Conservation (phyloP, 2,888 invertebrate species). For the Graphium colonna region DNA sequence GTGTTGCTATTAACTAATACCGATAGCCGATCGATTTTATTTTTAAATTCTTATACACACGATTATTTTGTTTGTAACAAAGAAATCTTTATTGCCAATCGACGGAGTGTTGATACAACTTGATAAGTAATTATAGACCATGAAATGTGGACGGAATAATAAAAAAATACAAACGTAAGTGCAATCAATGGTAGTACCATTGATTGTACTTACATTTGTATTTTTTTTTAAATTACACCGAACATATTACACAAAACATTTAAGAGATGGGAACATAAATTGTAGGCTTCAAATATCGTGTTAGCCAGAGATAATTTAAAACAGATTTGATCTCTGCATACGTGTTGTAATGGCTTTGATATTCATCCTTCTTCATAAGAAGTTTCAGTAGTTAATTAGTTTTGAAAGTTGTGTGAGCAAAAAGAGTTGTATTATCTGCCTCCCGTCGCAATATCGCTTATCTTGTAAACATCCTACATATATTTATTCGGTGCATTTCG, state of each 20-base stretch:
- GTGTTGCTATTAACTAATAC: not conserved
- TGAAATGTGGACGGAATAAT: too few relatives aligned
- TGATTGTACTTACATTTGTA: too few relatives aligned
- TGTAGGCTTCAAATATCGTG: too few relatives aligned
- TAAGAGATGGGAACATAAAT: too few relatives aligned
- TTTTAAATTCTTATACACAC: not conserved
- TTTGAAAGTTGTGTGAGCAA: not conserved
- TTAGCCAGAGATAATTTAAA: too few relatives aligned
- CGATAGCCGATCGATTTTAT: not conserved
- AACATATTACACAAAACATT: too few relatives aligned
- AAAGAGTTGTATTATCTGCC: not conserved
- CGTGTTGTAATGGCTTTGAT: not conserved
- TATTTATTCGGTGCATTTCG: conserved; percentile 5
- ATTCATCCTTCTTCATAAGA: not conserved
- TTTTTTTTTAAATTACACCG: too few relatives aligned
- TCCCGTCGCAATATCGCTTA: not conserved
- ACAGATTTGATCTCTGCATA: too few relatives aligned
- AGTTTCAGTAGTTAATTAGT: not conserved
- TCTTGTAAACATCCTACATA: conserved; percentile 3
- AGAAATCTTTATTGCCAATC: not conserved
- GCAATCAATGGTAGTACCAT: too few relatives aligned
- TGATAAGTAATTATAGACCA: not conserved
- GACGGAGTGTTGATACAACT: not conserved
- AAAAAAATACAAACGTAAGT: too few relatives aligned
- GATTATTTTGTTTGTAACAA: conserved; percentile 4